Evolutionary conservation across 2,113 vertebrate species (phyloP), one percentile per base, ranked within the genome.

Genomic region (Sphaerodactylus townsendi): DNA sequence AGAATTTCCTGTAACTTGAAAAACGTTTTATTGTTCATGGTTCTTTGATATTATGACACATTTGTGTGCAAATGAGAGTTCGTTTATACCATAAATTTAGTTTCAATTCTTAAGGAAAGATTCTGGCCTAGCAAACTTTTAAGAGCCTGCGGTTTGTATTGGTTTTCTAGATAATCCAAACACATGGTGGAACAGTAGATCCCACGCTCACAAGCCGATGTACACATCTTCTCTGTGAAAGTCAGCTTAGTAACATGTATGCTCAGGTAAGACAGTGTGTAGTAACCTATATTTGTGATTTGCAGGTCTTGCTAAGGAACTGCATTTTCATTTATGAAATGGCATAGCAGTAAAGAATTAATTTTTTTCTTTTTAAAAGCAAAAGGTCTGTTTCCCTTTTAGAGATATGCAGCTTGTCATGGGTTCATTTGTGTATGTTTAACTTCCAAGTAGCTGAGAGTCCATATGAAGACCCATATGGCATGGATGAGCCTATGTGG

Each of bases 201-300:
- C 95, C 97, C 33, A 94, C 97, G 0, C 91, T 99, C 64, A 98
- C 96, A 2, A 96, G 93, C 89, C 96, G 98, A 21, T 99, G 98
- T 90, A 99, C 99, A 2, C 99, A 99, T 92, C 97, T 99, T 59
- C 96, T 99, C 25, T 99, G 99, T 91, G 99, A 99, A 94, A 99
- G 98, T 91, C 99, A 99, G 92, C 98, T 98, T 95, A 99, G 98
- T 93, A 97, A 96, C 88, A 96, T 97, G 96, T 99, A 98, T 79
- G 94, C 98, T 35, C 99, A 99, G 98, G 98, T 99, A 91, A 95
- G 96, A 72, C 65, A 79, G 5, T 39, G 28, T 30, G 4, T 1
- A 1, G 1, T 10, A 23, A 5, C 5, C 46, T 3, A 39, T 0
- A 21, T 13, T 44, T 37, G 19, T 62, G 28, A n/a, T 1, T 23